Base-by-base conservation (phyloP, 2,888 invertebrate species). In the Nephrocerus scutellatus region DNA sequence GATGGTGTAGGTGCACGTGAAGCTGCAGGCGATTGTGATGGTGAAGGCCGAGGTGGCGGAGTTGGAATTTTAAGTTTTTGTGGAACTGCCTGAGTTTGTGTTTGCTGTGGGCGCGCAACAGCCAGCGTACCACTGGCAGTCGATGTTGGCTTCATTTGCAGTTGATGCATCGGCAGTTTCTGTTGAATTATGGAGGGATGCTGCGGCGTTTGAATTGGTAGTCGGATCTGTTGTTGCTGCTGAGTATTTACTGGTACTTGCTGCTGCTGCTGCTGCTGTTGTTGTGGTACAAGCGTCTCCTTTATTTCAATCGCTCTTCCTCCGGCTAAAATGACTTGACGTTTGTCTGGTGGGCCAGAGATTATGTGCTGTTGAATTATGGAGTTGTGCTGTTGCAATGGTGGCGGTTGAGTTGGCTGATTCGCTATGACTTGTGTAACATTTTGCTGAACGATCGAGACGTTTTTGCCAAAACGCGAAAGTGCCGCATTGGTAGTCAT, bases 381-480 rank as follows among this genome's bases (percentile, higher is more conserved):
- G 7, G 65, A 62, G 31, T 62, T 62, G 40, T 62, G 62, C 30
- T 62, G 62, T 43, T 62, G 62, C 31, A 80, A 75, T 44, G 79
- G 79, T 36, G 79, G 79, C 41, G 23, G 76, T 62, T 30, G 76
- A 71, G 56, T 75, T 72, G 57, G 45, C 12, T 46, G 14, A n/a
- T 25, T n/a, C 14, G 24, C 18, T 10, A 41, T 32, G 2, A 35
- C 14, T 19, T 36, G 9, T 38, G 44, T 3, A 5, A 51, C 47
- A 51, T 43, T 28, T 52, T 10, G 76, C 74, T 2, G 77, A 72
- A 3, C 77, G 23, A 10, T 22, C 4, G 52, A 54, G 12, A 57
- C 51, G 3, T 51, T 48, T 40, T 55, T 54, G 7, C 51, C 52
- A 14, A 54, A 38, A 14, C 55, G 54, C 15, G 53, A 47, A n/a